Conservation (phyloP, 1,140 invertebrate species). For the Macrotrachela quadricornifera region DNA sequence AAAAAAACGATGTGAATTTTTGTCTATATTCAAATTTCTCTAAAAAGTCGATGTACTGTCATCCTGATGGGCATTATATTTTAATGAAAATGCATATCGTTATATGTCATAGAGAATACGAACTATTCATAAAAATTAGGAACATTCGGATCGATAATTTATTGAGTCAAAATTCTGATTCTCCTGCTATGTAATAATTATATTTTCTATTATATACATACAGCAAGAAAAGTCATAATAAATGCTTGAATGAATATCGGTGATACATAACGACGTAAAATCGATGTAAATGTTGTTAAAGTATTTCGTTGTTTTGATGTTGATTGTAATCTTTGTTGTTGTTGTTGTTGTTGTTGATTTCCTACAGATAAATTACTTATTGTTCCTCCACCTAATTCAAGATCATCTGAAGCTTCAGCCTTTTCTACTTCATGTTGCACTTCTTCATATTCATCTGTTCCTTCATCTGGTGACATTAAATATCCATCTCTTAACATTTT, state of each 20-base stretch:
- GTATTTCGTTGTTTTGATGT: neutral
- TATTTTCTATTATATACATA: no score
- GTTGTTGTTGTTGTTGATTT: neutral
- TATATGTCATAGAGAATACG: no score
- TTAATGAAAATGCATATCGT: no score
- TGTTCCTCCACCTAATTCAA: slow-evolving; percentile 27
- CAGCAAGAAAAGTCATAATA: slow-evolving; percentile 31
- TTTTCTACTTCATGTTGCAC: slow-evolving; percentile 77
- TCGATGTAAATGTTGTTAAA: neutral
- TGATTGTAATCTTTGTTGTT: slow-evolving; percentile 11
- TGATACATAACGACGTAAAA: neutral
- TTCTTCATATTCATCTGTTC: slow-evolving; percentile 86
- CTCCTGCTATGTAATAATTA: no score
- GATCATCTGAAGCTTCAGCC: slow-evolving; percentile 39
- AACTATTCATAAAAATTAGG: no score
- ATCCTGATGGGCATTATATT: no score
- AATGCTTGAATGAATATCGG: slow-evolving; percentile 14
- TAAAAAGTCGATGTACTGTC: no score
- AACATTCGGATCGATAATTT: no score
- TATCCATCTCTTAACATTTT: slow-evolving; percentile 94
- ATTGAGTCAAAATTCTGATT: no score
- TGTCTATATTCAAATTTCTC: no score
- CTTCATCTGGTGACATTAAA: slow-evolving; percentile 77
- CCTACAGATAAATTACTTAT: no score
- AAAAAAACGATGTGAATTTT: no score